Conservation (phyloP, 2,113 vertebrate genomes). For the Lampris incognitus region DNA sequence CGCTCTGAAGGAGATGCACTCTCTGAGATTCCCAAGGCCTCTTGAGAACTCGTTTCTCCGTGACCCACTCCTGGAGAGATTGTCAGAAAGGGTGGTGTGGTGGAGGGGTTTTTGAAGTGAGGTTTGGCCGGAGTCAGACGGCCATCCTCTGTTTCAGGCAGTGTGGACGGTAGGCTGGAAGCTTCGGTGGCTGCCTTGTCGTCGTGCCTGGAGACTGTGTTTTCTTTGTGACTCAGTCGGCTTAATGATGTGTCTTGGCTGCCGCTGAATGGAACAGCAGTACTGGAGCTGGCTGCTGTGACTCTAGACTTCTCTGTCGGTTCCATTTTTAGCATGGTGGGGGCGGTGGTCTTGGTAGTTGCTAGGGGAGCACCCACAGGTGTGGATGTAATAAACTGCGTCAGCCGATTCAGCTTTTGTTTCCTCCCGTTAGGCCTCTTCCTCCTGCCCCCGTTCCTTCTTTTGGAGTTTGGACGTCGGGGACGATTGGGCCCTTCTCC, state of each 20-base stretch:
- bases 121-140: constrained; percentile 14
- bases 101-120: constrained; percentile 37
- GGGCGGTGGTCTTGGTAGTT: constrained; percentile 22
- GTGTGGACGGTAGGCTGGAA: constrained; percentile 32
- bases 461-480: constrained; percentile 60
- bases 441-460: constrained; percentile 77
- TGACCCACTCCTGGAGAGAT: constrained; percentile 33
- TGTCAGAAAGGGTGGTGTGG: constrained; percentile 29
- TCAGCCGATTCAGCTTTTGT: constrained; percentile 54
- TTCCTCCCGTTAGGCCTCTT: constrained; percentile 80
- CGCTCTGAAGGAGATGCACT: neutral
- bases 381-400: constrained; percentile 27
- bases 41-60: constrained; percentile 27
- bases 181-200: constrained; percentile 21
- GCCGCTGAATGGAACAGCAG: constrained; percentile 56
- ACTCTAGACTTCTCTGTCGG: constrained; percentile 23
- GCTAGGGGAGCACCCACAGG: constrained; percentile 20
- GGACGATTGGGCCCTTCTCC: neutral
- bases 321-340: constrained; percentile 56
- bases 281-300: constrained; percentile 40
- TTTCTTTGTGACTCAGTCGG: constrained; percentile 62
- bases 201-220: constrained; percentile 44
- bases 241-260: constrained; percentile 65
- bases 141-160: constrained; percentile 20
- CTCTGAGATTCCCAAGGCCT: constrained; percentile 1